phyloP scores from a whole-genome alignment of 2,797 vertebrate species.

The Schizopygopsis pylzovi region DNA sequence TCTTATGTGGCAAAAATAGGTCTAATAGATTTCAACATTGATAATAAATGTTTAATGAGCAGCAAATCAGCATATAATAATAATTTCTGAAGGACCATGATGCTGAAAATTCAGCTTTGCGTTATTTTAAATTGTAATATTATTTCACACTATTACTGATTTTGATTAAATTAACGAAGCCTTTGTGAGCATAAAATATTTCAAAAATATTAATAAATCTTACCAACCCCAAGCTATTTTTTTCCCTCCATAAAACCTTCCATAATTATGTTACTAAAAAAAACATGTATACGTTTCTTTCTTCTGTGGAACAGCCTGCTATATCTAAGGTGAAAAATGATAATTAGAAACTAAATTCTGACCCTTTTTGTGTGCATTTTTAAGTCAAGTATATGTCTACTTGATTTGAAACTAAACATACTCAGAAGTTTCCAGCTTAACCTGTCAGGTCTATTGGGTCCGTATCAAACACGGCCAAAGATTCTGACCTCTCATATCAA shows the following conservation, averaged over 20 bases:
- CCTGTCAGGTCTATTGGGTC: constrained; percentile 14
- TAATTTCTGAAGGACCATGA: too few species aligned
- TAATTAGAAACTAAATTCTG: not conserved
- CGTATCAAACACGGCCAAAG: not conserved
- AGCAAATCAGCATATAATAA: not conserved
- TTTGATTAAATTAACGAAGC: not conserved
- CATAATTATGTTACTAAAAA: not conserved
- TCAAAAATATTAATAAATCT: not conserved
- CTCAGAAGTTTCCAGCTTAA: constrained; percentile 27
- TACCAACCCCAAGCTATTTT: not conserved
- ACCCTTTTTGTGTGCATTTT: not conserved
- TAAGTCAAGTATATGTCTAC: not conserved
- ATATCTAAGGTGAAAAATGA: not conserved
- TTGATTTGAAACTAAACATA: constrained; percentile 20
- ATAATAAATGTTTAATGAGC: not conserved
- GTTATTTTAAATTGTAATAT: not conserved
- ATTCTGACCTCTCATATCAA: constrained; percentile 39
- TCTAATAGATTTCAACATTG: not conserved
- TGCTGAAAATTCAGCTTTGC: not conserved
- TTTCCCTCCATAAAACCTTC: not conserved
- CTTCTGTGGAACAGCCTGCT: not conserved
- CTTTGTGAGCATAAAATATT: not conserved
- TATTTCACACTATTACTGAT: not conserved
- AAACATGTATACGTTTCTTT: not conserved
- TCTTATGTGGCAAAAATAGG: not conserved